Percentiles rank a stretch among this genome's conserved stretches.
phyloP scores from a whole-genome alignment of 2,888 invertebrate genomes.

The Pyrochroa serraticornis region DNA sequence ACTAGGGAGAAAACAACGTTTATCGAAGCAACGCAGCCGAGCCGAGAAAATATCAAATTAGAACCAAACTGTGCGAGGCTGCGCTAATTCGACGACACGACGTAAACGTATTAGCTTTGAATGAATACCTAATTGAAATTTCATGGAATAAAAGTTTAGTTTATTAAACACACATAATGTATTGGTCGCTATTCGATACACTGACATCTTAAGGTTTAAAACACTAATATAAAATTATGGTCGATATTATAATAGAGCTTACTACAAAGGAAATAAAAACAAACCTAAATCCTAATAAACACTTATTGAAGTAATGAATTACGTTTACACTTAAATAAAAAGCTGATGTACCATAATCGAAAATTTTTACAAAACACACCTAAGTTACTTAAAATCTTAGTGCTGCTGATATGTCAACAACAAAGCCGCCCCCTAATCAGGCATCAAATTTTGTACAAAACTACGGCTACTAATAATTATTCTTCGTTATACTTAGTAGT shows the following conservation, averaged over 20 bases:
- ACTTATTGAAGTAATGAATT: constrained; percentile 21
- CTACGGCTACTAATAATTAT: constrained; percentile 37
- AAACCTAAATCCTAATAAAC: constrained; percentile 28
- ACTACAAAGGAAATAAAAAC: constrained; percentile 22
- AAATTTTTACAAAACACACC: constrained; percentile 25
- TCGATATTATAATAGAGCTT: constrained; percentile 13
- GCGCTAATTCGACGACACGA: no score
- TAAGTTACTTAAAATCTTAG: constrained; percentile 11
- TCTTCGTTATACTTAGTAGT: constrained; percentile 15
- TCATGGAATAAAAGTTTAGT: not conserved
- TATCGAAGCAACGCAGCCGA: no score
- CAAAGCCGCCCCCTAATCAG: constrained; percentile 35
- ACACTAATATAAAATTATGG: constrained; percentile 35
- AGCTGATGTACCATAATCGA: constrained; percentile 6
- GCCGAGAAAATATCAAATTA: constrained; percentile 5
- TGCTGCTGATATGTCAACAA: constrained; percentile 40
- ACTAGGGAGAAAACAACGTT: constrained; percentile 1
- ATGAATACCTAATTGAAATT: not conserved
- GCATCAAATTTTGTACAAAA: constrained; percentile 44
- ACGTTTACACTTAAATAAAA: constrained; percentile 22
- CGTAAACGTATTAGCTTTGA: no score
- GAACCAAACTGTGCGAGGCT: constrained; percentile 10
- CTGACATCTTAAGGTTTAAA: constrained; percentile 29
- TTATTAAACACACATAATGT: constrained; percentile 36
- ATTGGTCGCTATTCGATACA: constrained; percentile 33